Evolutionary conservation across 2,113 vertebrate genomes (phyloP).

Genomic region (Pseudorasbora parva): DNA sequence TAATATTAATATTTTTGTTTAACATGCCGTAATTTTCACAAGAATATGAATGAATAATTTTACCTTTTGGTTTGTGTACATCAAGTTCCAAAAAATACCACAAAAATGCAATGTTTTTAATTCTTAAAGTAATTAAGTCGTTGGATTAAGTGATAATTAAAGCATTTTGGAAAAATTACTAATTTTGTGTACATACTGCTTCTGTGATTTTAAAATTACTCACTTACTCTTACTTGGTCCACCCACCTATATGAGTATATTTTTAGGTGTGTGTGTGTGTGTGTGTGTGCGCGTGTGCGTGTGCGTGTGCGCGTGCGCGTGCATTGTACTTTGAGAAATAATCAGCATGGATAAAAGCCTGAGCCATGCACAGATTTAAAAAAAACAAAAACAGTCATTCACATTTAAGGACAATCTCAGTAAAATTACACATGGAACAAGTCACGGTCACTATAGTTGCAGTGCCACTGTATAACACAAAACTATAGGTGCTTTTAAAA

Average conservation of each 20-base stretch:
- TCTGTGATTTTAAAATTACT: background rate
- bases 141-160: background rate
- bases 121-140: background rate
- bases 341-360: conserved; percentile 14
- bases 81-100: no score
- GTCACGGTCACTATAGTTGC: conserved; percentile 14
- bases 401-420: conserved; percentile 31
- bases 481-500: conserved; percentile 36
- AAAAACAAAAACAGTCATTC: conserved; percentile 7
- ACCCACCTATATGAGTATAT: background rate
- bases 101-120: no score
- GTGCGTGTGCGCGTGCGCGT: no score
- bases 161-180: background rate
- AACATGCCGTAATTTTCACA: background rate
- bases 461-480: background rate
- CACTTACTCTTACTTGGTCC: no score
- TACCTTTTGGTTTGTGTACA: no score
- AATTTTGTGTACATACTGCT: background rate
- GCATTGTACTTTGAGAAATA: conserved; percentile 1
- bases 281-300: no score
- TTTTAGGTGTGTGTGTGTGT: conserved; percentile 2
- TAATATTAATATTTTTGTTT: background rate
- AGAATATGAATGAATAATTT: no score
- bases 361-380: background rate
- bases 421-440: conserved; percentile 17